A percentile compares a stretch with the other conserved stretches of the same genome.
Conservation (phyloP, 2,797 vertebrate species). For the Poeciliopsis gracilis region DNA sequence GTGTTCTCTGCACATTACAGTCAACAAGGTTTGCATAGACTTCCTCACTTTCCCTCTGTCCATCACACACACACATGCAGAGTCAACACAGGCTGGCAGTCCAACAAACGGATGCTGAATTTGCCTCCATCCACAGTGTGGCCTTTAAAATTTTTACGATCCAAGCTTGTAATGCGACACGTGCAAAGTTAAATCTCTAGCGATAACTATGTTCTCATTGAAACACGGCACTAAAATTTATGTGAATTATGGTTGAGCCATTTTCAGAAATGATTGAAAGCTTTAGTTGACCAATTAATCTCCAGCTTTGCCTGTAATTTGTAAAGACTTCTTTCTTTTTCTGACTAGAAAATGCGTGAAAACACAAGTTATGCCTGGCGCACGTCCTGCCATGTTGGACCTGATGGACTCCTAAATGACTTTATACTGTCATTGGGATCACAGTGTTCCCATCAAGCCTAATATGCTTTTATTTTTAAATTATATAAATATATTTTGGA, state of each 20-base stretch:
- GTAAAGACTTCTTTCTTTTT: conserved; percentile 13
- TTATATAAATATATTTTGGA: conserved; percentile 31
- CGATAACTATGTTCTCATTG: conserved; percentile 55
- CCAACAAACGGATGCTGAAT: conserved; percentile 16
- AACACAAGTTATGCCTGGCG: conserved; percentile 19
- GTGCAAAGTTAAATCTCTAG: conserved; percentile 39
- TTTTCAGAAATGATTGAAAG: conserved; percentile 54
- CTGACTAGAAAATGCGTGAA: conserved; percentile 17
- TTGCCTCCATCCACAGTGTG: conserved; percentile 20
- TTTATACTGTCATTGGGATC: conserved; percentile 9
- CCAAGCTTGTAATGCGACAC: conserved; percentile 44
- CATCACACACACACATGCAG: neutral
- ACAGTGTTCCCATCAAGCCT: neutral
- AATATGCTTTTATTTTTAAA: conserved; percentile 23
- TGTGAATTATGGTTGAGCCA: conserved; percentile 54
- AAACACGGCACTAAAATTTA: conserved; percentile 61
- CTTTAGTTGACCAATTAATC: conserved; percentile 52
- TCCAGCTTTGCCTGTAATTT: conserved; percentile 42
- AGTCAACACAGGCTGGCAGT: conserved; percentile 2
- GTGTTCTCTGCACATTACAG: conserved; percentile 50
- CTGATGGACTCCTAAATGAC: conserved; percentile 13
- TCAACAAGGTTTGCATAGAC: conserved; percentile 13
- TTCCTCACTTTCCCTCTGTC: conserved; percentile 1
- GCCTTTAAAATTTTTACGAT: conserved; percentile 53
- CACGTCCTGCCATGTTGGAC: conserved; percentile 19